Evolutionary conservation across 2,888 invertebrate species (phyloP).

Genomic region (Lasiommata megera): DNA sequence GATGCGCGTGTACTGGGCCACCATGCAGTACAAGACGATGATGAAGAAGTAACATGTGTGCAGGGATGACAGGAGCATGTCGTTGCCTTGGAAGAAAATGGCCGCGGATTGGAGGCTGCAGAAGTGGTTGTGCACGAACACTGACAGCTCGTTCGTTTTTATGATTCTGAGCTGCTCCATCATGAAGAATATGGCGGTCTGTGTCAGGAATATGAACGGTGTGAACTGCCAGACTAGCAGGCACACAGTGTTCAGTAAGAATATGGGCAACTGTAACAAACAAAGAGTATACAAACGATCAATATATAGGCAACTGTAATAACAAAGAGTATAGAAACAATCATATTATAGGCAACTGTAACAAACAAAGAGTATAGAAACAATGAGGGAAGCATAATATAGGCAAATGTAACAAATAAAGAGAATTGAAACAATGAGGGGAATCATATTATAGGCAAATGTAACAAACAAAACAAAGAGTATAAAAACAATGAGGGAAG

Average conservation of each 20-base stretch:
- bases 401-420: too few species aligned
- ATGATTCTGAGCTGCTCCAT: conserved; percentile 83
- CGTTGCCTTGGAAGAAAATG: conserved; percentile 65
- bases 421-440: neutral
- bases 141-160: conserved; percentile 57
- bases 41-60: conserved; percentile 70
- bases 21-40: conserved; percentile 56
- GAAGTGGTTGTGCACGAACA: conserved; percentile 66
- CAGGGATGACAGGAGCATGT: conserved; percentile 73
- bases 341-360: conserved; percentile 59
- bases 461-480: conserved; percentile 47
- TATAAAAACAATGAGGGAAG: too few species aligned
- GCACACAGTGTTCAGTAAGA: conserved; percentile 67
- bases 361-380: conserved; percentile 29
- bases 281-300: neutral
- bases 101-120: conserved; percentile 67
- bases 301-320: too few species aligned
- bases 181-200: conserved; percentile 86
- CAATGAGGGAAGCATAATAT: too few species aligned
- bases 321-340: too few species aligned
- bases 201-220: conserved; percentile 90
- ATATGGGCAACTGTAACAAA: conserved; percentile 61
- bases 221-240: conserved; percentile 90
- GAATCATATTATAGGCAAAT: conserved; percentile 53
- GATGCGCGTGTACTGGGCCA: conserved; percentile 57